phyloP scores from a whole-genome alignment of 2,888 invertebrate genomes.

The Pseudococcus jackbeardsleyi region DNA sequence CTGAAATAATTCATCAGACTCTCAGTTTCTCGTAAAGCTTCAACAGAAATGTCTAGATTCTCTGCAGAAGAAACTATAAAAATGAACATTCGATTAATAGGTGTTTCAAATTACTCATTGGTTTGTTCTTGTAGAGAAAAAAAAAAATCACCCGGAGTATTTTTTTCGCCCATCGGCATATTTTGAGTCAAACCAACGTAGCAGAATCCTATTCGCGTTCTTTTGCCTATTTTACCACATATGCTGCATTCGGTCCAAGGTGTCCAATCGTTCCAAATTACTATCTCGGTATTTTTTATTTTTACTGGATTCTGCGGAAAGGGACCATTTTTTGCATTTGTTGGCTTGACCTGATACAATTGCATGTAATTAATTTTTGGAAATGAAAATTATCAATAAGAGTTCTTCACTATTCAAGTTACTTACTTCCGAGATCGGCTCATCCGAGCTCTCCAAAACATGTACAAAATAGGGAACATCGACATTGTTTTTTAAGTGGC shows the following conservation, averaged over 20 bases:
- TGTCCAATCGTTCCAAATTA: constrained; percentile 71
- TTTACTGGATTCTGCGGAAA: constrained; percentile 16
- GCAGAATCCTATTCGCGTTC: constrained; percentile 76
- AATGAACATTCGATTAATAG: background rate
- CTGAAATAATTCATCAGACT: constrained; percentile 71
- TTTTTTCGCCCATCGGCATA: background rate
- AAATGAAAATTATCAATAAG: background rate
- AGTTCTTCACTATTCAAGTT: background rate
- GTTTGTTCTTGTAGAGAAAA: background rate
- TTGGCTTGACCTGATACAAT: constrained; percentile 29
- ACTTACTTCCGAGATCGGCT: constrained; percentile 70
- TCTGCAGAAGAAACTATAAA: constrained; percentile 67
- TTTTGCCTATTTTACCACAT: constrained; percentile 75
- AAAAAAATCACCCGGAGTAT: background rate
- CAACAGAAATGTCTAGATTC: constrained; percentile 66
- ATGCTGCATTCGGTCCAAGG: constrained; percentile 78
- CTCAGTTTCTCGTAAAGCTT: constrained; percentile 42
- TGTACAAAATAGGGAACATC: constrained; percentile 73
- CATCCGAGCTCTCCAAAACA: constrained; percentile 71
- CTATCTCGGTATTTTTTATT: constrained; percentile 38
- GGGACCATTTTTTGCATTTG: background rate
- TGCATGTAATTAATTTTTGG: background rate
- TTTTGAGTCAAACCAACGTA: constrained; percentile 48
- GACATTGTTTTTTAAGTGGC: constrained; percentile 71
- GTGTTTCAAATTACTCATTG: background rate